Conservation (phyloP, 2,888 invertebrate species). For the Drepanosiphum platanoidis region DNA sequence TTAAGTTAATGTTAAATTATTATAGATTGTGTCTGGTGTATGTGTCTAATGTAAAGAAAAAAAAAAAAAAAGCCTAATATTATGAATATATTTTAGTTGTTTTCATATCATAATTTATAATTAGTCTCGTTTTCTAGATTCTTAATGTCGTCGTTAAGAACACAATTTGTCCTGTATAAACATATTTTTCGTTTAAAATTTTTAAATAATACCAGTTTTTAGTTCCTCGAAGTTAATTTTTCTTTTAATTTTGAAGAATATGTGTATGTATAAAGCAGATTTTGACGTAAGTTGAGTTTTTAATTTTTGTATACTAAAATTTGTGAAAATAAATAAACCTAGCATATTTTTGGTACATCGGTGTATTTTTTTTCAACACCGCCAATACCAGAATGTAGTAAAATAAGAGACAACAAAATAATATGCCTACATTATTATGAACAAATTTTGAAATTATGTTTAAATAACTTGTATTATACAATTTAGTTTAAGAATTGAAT, state of each 20-base stretch:
- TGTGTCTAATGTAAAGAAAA: conserved; percentile 48
- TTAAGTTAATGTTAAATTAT: conserved; percentile 44
- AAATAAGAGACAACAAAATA: conserved; percentile 39
- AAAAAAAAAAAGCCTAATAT: conserved; percentile 1
- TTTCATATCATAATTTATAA: conserved; percentile 54
- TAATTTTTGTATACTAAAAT: conserved; percentile 42
- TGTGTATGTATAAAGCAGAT: conserved; percentile 29
- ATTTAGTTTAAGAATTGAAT: conserved; percentile 55
- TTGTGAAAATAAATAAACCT: conserved; percentile 30
- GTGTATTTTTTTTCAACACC: conserved; percentile 11
- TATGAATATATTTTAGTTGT: conserved; percentile 48
- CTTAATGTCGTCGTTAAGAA: conserved; percentile 23
- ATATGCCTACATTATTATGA: conserved; percentile 53
- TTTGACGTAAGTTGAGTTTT: conserved; percentile 35
- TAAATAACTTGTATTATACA: conserved; percentile 57
- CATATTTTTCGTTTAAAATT: conserved; percentile 27
- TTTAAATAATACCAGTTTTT: conserved; percentile 38
- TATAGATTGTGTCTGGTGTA: conserved; percentile 46
- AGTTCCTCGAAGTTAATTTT: conserved; percentile 47
- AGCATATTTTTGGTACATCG: conserved; percentile 39
- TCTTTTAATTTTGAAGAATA: not conserved
- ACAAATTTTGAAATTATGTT: conserved; percentile 57
- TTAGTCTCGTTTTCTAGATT: conserved; percentile 34
- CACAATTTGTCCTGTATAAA: conserved; percentile 31
- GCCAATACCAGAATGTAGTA: not conserved